phyloP scores from a whole-genome alignment of 2,888 invertebrate species.

The Allygus modestus region DNA sequence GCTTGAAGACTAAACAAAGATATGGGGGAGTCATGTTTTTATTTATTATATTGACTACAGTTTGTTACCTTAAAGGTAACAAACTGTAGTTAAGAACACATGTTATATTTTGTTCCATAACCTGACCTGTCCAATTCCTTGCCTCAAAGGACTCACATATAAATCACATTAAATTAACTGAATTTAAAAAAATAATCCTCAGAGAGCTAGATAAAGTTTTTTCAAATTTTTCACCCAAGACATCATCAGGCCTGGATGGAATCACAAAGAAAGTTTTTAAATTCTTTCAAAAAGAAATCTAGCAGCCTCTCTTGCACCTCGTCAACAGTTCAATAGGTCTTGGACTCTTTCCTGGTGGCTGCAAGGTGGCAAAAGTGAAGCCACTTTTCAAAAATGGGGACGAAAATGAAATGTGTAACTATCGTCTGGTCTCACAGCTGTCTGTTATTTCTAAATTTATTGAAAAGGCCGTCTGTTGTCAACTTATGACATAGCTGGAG shows the following conservation, averaged over 20 bases:
- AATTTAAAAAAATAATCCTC: neutral
- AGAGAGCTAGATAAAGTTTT: neutral
- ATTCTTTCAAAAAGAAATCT: neutral
- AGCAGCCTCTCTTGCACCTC: neutral
- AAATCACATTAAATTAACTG: neutral
- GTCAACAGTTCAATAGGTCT: neutral
- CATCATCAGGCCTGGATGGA: neutral
- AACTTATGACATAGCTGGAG: slow-evolving; percentile 7
- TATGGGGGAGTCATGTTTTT: too few relatives aligned
- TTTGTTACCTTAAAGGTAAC: too few relatives aligned
- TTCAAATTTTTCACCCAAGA: neutral
- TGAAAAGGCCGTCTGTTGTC: slow-evolving; percentile 34
- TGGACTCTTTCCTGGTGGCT: neutral
- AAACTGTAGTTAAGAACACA: too few relatives aligned
- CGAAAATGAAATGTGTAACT: slow-evolving; percentile 11
- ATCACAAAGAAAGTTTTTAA: neutral
- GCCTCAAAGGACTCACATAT: too few relatives aligned
- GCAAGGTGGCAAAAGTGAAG: slow-evolving; percentile 8
- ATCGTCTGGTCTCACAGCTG: slow-evolving; percentile 39
- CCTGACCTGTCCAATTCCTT: too few relatives aligned
- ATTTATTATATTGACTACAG: too few relatives aligned
- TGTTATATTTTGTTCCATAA: too few relatives aligned
- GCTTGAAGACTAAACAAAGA: too few relatives aligned
- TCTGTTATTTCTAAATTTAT: slow-evolving; percentile 19
- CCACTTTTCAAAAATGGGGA: slow-evolving; percentile 14